Base-by-base conservation (phyloP, 2,888 invertebrate species). In the Altica lythri region DNA sequence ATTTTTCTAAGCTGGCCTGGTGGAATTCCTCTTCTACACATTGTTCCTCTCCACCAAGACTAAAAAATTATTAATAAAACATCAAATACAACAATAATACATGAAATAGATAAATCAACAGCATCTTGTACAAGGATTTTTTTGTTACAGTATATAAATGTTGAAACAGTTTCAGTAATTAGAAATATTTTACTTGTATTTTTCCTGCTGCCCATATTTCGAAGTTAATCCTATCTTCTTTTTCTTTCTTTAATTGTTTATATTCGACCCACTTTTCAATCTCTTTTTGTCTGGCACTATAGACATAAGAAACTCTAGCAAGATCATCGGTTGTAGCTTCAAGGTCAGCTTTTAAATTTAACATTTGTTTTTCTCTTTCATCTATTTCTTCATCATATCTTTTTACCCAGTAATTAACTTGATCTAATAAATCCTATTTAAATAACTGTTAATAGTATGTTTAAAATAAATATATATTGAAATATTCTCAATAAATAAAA, bases 381-480 rank as follows among this genome's bases (percentile, higher is more conserved):
- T 75, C 73, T 1, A 63, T 54, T 48, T 74, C 73, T 12, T 61
- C 60, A 17, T 73, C 72, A 45, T 72, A 74, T n/a, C 58, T 54
- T 37, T 69, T 67, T 66, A 70, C 68, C 73, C 73, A 74, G 37
- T 65, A 64, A 6, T 69, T 57, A 6, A 72, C 73, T 16, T 66
- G 65, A 2, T 68, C 66, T 17, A 62, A 13, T 35, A 62, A 54
- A 46, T 74, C 72, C 66, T 72, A 14, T 10, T 27, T 37, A 42
- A 12, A 2, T 44, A 17, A 29, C 44, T 5, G n/a, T 2, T 5
- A 16, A 10, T 2, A 19, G 10, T 1, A 0, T 18, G 45, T n/a
- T n/a, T n/a, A n/a, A n/a, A n/a, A n/a, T n/a, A n/a, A n/a, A n/a
- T n/a, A n/a, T n/a, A n/a, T n/a, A n/a, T n/a, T n/a, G n/a, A n/a